Evolutionary conservation across 1,140 invertebrate genomes (phyloP), one percentile per base, ranked within the genome.

Genomic region (Drosophila micromelanica): DNA sequence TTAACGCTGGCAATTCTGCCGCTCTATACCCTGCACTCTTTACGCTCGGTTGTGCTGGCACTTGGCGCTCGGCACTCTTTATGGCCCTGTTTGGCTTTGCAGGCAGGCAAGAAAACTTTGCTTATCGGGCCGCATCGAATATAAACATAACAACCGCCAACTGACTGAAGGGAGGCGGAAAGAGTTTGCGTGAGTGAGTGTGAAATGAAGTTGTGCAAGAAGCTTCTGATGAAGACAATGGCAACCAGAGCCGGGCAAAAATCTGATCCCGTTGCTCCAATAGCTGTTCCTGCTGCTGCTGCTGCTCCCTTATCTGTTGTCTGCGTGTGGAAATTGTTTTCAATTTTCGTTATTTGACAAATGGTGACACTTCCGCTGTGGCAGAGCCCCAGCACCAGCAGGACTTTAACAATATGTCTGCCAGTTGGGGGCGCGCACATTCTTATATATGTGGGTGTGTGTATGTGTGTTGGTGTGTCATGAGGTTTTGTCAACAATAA

Each of bases 331-430:
- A 90, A 90, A 90, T 91, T 90, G 89, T 90, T 90, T 90, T 90
- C 89, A 90, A 90, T 90, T 90, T 90, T 90, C 84, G 89, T 91
- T 90, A 90, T 90, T 90, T 90, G 89, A 90, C 89, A 90, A 90
- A 90, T 90, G 87, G 89, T 90, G 89, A 90, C 89, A 90, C 89
- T 90, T 90, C 89, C 89, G 84, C 89, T 89, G 82, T 81, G 89
- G 68, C 86, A 86, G 60, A 60, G 60, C 71, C 63, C 71, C 48
- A 40, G 60, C 73, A 73, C 54, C 76, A 73, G 42, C 37, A 79
- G 76, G 86, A 85, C 75, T 72, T 65, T 86, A 78, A 82, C 81
- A 87, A 80, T 90, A 80, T 90, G 84, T 80, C 63, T 75, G 72
- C 43, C 67, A 72, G 68, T 56, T 65, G 60, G 52, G 62, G 54